A percentile compares a stretch with the other conserved stretches of the same genome.
phyloP scores from a whole-genome alignment of 2,113 vertebrate genomes.

The Tachysurus vachellii region DNA sequence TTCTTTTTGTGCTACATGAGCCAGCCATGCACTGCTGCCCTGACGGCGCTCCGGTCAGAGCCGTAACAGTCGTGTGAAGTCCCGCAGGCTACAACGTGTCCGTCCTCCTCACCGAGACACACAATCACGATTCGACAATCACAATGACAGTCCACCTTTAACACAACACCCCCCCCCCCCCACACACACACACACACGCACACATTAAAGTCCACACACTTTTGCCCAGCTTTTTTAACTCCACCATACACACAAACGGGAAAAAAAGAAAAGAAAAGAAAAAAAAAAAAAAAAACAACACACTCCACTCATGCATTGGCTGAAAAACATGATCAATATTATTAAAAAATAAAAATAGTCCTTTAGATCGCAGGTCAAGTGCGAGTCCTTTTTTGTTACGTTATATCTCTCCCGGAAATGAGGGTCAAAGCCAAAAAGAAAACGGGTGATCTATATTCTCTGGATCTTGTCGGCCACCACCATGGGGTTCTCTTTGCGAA shows the following conservation, averaged over 20 bases:
- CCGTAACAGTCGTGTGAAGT: conserved; percentile 57
- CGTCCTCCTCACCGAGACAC: conserved; percentile 2
- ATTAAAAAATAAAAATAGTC: conserved; percentile 52
- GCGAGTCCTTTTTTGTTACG: conserved; percentile 57
- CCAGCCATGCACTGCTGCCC: conserved; percentile 71
- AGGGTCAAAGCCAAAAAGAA: conserved; percentile 46
- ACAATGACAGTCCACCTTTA: conserved; percentile 15
- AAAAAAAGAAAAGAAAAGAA: conserved; percentile 51
- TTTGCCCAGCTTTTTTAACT: conserved; percentile 19
- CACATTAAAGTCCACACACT: conserved; percentile 3
- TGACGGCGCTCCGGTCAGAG: conserved; percentile 45
- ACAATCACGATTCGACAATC: conserved; percentile 35
- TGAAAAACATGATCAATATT: conserved; percentile 40
- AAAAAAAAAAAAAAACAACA: conserved; percentile 42
- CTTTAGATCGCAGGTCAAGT: conserved; percentile 56
- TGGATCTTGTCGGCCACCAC: conserved; percentile 88
- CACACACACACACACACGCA: not conserved
- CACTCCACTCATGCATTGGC: conserved; percentile 59
- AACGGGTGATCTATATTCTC: conserved; percentile 77
- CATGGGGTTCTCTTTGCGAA: conserved; percentile 87
- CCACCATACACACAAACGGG: conserved; percentile 46
- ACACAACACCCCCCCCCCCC: conserved; percentile 22
- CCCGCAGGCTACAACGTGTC: conserved; percentile 16
- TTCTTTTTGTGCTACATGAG: conserved; percentile 68
- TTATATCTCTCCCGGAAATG: conserved; percentile 44